Evolutionary conservation across 2,888 invertebrate species (phyloP), one percentile per base, ranked within the genome.

Genomic region (Koerneria pararmatus): DNA sequence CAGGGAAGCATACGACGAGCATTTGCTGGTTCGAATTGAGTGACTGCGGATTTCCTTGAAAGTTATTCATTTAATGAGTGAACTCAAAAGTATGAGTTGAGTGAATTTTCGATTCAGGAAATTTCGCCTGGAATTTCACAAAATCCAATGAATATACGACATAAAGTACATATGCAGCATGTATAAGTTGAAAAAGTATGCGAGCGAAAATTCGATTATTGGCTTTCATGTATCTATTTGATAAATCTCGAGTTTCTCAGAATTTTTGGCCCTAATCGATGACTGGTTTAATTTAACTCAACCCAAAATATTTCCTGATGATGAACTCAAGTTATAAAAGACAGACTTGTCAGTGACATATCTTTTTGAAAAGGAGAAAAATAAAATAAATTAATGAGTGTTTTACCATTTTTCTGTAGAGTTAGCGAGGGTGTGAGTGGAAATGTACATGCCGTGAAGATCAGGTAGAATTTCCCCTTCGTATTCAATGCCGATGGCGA

Each of bases 1-100:
- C 78, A 79, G 3, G 79, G 79, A 11, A 80, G 69, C 71, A 71
- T 71, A 54, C 68, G 69, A 11, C 79, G 65, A 11, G 79, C 79
- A 24, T 73, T 69, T 3, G 75, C 74, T 2, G 80, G 76, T 62
- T 80, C 80, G 59, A 80, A 80, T 63, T 80, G 80, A 0, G 80
- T 78, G 0, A 76, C 75, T 15, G 74, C 75, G 1, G 77, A 77
- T 60, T 65, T 60, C 41, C 78, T 79, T 61, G 29, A 73, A 65
- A n/a, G n/a, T n/a, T n/a, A n/a, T n/a, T n/a, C n/a, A n/a, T n/a
- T n/a, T n/a, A n/a, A n/a, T n/a, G n/a, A n/a, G n/a, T n/a, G n/a
- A n/a, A n/a, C n/a, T n/a, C n/a, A n/a, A n/a, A n/a, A n/a, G n/a
- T n/a, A n/a, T n/a, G n/a, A n/a, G n/a, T n/a, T n/a, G n/a, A n/a